A percentile compares a stretch with the other conserved stretches of the same genome.
These are phyloP conservation scores for Tanypteryx hageni DNA, from an alignment of 2,888 invertebrate species.

Conservation along the genomic window DNA sequence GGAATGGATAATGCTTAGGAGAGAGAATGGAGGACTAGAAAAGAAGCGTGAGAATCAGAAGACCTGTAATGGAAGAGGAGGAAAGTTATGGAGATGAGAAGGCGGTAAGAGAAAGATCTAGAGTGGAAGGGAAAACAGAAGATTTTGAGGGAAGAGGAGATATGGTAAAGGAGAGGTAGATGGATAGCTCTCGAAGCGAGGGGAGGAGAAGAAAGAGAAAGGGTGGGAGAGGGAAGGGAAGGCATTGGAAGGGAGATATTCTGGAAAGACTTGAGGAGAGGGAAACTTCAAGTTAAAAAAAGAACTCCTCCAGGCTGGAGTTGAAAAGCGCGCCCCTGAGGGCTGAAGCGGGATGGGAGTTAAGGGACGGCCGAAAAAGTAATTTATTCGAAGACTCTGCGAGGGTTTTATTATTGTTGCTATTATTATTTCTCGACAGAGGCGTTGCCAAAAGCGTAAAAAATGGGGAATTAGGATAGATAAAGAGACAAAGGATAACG, in stretches of 20 bases:
- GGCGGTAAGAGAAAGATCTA: neutral
- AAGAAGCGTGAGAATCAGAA: neutral
- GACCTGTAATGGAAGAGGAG: neutral
- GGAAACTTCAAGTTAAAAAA: slow-evolving; percentile 28
- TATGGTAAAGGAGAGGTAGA: neutral
- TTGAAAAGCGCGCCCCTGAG: slow-evolving; percentile 36
- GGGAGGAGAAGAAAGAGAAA: too few relatives aligned
- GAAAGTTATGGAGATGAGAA: neutral
- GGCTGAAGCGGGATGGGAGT: slow-evolving; percentile 1
- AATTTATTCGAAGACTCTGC: slow-evolving; percentile 47
- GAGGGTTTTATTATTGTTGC: slow-evolving; percentile 49
- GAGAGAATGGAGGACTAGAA: neutral
- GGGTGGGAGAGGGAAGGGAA: too few relatives aligned
- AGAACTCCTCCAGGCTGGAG: neutral
- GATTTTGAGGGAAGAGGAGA: neutral
- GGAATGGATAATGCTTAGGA: neutral
- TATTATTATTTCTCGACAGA: slow-evolving; percentile 52
- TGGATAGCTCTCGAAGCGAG: neutral
- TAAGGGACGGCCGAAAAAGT: slow-evolving; percentile 41
- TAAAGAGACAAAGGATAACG: neutral
- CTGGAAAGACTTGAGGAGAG: neutral
- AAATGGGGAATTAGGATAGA: neutral
- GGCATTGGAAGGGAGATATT: neutral
- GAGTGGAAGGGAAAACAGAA: neutral
- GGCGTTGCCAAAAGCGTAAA: slow-evolving; percentile 28